A percentile compares a stretch with the other conserved stretches of the same genome.
phyloP scores from a whole-genome alignment of 2,113 vertebrate species.

The Greenwoodochromis staneri region DNA sequence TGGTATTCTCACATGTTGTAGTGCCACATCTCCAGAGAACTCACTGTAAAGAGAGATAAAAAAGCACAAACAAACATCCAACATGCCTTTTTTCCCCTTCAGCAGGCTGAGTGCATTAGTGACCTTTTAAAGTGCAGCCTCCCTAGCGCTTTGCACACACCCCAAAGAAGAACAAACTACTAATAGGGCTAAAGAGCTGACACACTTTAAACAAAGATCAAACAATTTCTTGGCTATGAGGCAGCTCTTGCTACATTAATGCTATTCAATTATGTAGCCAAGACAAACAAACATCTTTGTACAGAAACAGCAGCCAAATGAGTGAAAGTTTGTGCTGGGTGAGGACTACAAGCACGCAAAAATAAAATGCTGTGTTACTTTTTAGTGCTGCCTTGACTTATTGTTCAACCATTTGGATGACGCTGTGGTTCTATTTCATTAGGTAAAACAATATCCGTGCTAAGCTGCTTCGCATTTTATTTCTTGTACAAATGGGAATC shows the following conservation, averaged over 20 bases:
- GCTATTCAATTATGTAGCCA: conserved; percentile 45
- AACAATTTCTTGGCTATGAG: conserved; percentile 38
- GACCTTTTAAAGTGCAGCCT: conserved; percentile 64
- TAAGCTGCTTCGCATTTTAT: not conserved
- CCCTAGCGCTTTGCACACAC: conserved; percentile 40
- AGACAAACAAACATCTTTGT: conserved; percentile 43
- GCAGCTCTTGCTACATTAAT: conserved; percentile 31
- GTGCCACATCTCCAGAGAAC: conserved; percentile 41
- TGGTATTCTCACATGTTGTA: conserved; percentile 31
- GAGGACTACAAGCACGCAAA: not conserved
- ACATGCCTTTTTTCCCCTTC: conserved; percentile 46
- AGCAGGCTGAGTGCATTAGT: conserved; percentile 57
- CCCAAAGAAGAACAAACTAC: conserved; percentile 47
- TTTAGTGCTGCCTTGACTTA: not conserved
- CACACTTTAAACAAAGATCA: conserved; percentile 60
- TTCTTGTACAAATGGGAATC: not conserved
- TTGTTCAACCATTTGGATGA: not conserved
- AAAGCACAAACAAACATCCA: conserved; percentile 59
- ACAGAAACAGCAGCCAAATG: conserved; percentile 25
- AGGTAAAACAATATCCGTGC: not conserved
- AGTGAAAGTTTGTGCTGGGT: not conserved
- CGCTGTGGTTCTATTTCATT: not conserved
- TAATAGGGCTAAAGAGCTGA: conserved; percentile 59
- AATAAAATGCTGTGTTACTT: not conserved
- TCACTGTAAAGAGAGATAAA: conserved; percentile 43